phyloP scores from a whole-genome alignment of 2,888 invertebrate species.

The Lepidochrysops patricia region DNA sequence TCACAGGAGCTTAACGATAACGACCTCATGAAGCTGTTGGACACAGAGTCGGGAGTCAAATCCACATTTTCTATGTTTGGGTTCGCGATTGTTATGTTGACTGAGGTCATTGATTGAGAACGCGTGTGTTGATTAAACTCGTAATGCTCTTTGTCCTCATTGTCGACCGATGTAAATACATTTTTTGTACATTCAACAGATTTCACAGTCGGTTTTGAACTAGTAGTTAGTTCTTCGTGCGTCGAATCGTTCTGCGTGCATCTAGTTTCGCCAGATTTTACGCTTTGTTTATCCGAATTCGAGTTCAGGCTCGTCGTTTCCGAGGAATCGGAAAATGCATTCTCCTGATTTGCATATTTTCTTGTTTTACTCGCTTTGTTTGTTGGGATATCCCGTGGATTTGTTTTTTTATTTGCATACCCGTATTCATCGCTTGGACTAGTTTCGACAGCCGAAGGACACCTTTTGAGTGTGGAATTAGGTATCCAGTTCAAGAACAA shows the following conservation, averaged over 20 bases:
- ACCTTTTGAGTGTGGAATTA: conserved; percentile 89
- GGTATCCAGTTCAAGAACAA: conserved; percentile 96
- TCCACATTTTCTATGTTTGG: conserved; percentile 82
- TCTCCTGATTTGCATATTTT: conserved; percentile 54
- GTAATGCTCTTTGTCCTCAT: conserved; percentile 54
- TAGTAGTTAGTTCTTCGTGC: conserved; percentile 55
- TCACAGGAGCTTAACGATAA: conserved; percentile 79
- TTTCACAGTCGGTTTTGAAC: conserved; percentile 57
- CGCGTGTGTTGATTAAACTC: conserved; percentile 62
- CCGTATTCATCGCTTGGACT: conserved; percentile 61
- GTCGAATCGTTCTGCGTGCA: conserved; percentile 58
- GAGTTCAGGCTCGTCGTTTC: conserved; percentile 70
- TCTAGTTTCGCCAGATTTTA: conserved; percentile 59
- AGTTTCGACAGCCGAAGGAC: conserved; percentile 83
- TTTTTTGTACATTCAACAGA: conserved; percentile 56
- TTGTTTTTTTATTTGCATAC: conserved; percentile 41
- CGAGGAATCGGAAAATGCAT: conserved; percentile 69
- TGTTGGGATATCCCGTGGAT: conserved; percentile 38
- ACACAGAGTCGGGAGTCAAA: conserved; percentile 77
- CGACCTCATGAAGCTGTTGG: conserved; percentile 75
- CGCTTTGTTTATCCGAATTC: conserved; percentile 68
- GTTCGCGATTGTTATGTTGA: conserved; percentile 81
- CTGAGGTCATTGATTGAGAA: conserved; percentile 77
- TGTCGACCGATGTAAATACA: conserved; percentile 49
- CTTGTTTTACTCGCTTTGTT: conserved; percentile 37